These are phyloP conservation scores for Procambarus clarkii DNA, from an alignment of 1,140 invertebrate genomes.

Conservation along the genomic window DNA sequence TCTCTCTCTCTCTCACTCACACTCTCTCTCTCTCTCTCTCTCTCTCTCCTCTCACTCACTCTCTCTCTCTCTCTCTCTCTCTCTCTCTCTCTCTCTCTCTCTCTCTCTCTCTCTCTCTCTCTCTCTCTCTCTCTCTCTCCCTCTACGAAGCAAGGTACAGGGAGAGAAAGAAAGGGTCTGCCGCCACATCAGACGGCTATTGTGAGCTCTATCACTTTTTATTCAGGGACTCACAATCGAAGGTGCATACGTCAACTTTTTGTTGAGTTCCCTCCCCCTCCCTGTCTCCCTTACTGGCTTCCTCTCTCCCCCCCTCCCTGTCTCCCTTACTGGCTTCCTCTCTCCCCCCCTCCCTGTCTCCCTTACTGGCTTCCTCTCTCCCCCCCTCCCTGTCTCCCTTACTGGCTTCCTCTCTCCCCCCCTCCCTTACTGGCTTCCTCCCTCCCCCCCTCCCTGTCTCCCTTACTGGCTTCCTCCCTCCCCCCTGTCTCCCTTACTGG, in stretches of 20 bases:
- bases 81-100: not conserved
- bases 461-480: too few species aligned
- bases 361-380: too few species aligned
- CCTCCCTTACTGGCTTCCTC: too few species aligned
- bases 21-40: constrained; percentile 4
- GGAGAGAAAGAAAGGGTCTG: not conserved
- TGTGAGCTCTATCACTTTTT: not conserved
- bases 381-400: too few species aligned
- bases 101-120: constrained; percentile 4
- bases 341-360: too few species aligned
- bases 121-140: not conserved
- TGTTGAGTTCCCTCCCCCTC: not conserved
- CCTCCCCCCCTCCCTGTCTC: too few species aligned
- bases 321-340: too few species aligned
- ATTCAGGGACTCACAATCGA: not conserved
- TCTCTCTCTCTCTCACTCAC: not conserved
- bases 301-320: too few species aligned
- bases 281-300: too few species aligned
- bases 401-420: too few species aligned
- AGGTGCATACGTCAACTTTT: not conserved
- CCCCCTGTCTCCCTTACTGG: too few species aligned
- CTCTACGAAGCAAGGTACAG: not conserved
- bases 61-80: constrained; percentile 26
- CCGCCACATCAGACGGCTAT: not conserved
- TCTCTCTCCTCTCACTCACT: too few species aligned